phyloP scores from a whole-genome alignment of 2,113 vertebrate genomes.

The Sialia sialis region DNA sequence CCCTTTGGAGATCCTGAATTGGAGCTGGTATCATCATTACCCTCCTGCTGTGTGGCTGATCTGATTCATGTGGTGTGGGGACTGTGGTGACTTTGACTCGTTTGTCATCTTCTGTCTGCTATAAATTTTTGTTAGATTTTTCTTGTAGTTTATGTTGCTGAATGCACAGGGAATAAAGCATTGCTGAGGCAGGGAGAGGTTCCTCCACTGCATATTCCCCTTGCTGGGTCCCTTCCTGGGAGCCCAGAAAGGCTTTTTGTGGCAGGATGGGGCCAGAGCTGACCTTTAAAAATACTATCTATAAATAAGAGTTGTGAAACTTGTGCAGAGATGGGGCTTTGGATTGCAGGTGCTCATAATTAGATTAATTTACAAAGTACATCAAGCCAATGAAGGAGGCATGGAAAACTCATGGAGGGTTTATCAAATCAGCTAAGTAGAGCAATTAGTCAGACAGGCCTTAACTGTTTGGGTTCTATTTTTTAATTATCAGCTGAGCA shows the following conservation, averaged over 20 bases:
- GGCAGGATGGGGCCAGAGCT: background rate
- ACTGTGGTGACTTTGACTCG: background rate
- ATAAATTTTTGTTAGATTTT: background rate
- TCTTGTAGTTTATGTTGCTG: background rate
- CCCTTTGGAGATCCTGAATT: background rate
- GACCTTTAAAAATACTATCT: background rate
- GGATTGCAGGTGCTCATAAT: slow-evolving; percentile 9
- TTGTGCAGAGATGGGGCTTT: background rate
- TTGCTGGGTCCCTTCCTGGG: background rate
- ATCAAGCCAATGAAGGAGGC: background rate
- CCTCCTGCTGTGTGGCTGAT: background rate
- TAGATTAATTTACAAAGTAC: slow-evolving; percentile 9
- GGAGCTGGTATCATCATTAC: background rate
- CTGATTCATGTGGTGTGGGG: background rate
- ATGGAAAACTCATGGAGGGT: background rate
- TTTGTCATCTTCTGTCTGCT: background rate
- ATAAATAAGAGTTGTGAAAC: background rate
- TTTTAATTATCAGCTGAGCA: background rate
- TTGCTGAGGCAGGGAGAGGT: background rate
- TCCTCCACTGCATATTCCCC: background rate
- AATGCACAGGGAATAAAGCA: background rate
- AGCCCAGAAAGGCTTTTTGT: background rate
- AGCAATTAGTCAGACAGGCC: slow-evolving; percentile 30
- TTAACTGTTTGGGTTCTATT: background rate
- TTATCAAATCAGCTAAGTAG: slow-evolving; percentile 39